Evolutionary conservation across 2,797 vertebrate species (phyloP), one percentile per base, ranked within the genome.

Genomic region (Dryobates pubescens): DNA sequence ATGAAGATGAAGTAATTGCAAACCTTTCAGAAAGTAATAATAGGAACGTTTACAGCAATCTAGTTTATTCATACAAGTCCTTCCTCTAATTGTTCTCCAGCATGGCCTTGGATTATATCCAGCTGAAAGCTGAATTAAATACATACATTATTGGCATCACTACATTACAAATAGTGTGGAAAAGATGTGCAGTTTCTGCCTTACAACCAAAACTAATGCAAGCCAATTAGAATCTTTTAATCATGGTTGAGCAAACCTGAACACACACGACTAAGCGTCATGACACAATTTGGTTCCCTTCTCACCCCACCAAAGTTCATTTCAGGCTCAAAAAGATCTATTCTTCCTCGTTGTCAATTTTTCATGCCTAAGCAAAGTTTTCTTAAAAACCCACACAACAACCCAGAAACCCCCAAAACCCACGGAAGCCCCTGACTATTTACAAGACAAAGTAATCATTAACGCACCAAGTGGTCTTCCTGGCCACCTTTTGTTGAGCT

Each of bases 161-260:
- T 93, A 72, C 61, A 27, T 96, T 88, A 92, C 89, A 92, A 97
- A 94, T 67, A 82, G 83, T 8, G 67, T 83, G 70, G 81, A 92
- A 96, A 96, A 89, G 41, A 82, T 93, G 79, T 88, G 93, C 77
- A 92, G 58, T 62, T 93, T 91, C 86, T 94, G 69, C 88, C 64
- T 94, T 73, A 64, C 69, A 75, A 89, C 79, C 53, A 64, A 88
- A 90, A 88, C 47, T 75, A 93, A 86, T 84, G 76, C n/a, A 93
- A 96, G 92, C 63, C 83, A 95, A 94, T 97, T 96, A 96, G 58
- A 83, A 87, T 63, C 54, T 88, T 89, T 96, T 95, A 95, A 96
- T 95, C 94, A 94, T 86, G 87, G 72, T 73, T 92, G 88, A 94
- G 58, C 27, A 94, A 96, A 92, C 88, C 56, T 30, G 38, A 96